Evolutionary conservation across 2,888 invertebrate species (phyloP), one percentile per base, ranked within the genome.

Genomic region (Boloria euphrosyne): DNA sequence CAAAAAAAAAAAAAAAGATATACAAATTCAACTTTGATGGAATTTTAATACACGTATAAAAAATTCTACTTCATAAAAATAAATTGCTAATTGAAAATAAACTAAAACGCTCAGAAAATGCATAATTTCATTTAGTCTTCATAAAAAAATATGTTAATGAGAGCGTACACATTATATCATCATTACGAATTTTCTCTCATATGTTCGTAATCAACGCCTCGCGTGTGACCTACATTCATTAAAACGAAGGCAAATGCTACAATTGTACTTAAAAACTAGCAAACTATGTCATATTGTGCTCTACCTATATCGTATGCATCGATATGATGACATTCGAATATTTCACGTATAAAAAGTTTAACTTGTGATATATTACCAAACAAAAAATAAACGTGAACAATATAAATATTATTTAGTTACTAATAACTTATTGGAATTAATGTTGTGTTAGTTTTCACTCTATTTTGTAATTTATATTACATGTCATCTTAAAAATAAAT

Each of bases 111-210:
- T 52, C n/a, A 52, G n/a, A 13, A 55, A 13, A 55, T 7, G 13
- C 17, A 17, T 53, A 50, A 61, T 55, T 62, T 44, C 50, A 17
- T 49, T 60, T 54, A 53, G 43, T 44, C 13, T 47, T 53, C 17
- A 53, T 54, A n/a, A 49, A 50, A 65, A 67, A 61, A 59, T 53
- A 67, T 65, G 57, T 47, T 65, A 67, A 67, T 65, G 67, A 65
- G 53, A 47, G 63, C 14, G 60, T 47, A 57, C 60, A 60, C 49
- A 67, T 67, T 65, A 61, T 55, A 65, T 65, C 61, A 64, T 67
- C 55, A 67, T 61, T 65, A 60, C 60, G 46, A 47, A 43, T 63
- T 52, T 67, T 62, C 58, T 61, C 67, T 22, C 65, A 44, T 27
- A 51, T 22, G 22, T 3, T 2, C 55, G 65, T 67, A 67, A 60